Conservation (phyloP, 2,888 invertebrate species). For the Chymomyza caudatula region DNA sequence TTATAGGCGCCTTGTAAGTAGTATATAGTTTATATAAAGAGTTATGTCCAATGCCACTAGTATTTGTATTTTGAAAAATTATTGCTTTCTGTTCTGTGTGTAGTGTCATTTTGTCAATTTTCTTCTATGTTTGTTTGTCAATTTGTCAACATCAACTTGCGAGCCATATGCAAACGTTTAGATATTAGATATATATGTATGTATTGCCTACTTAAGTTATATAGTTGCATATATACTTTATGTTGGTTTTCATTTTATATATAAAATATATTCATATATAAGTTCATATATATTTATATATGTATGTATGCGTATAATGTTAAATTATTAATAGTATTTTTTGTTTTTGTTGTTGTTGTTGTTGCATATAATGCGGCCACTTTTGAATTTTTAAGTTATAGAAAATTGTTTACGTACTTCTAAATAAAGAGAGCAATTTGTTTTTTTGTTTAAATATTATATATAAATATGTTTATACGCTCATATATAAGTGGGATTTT, state of each 20-base stretch:
- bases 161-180: constrained; percentile 65
- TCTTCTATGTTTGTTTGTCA: constrained; percentile 9
- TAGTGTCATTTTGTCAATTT: background rate
- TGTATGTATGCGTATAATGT: constrained; percentile 34
- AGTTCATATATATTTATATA: constrained; percentile 11
- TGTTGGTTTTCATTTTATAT: background rate
- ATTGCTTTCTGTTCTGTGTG: constrained; percentile 55
- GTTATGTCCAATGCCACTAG: constrained; percentile 5
- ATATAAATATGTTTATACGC: constrained; percentile 40
- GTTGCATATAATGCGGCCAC: constrained; percentile 26
- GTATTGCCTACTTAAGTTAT: constrained; percentile 45
- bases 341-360: constrained; percentile 24
- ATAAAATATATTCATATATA: constrained; percentile 34
- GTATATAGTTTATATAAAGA: constrained; percentile 1
- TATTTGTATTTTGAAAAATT: constrained; percentile 50
- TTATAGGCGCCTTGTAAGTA: background rate
- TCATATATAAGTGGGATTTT: constrained; percentile 46
- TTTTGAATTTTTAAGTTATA: constrained; percentile 47
- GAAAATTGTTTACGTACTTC: constrained; percentile 63
- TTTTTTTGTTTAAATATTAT: constrained; percentile 6
- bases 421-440: constrained; percentile 68
- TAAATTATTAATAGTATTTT: constrained; percentile 25
- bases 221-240: constrained; percentile 47
- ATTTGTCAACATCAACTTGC: constrained; percentile 35
- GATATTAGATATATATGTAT: constrained; percentile 47